A percentile compares a stretch with the other conserved stretches of the same genome.
These are phyloP conservation scores for Rhagonycha fulva DNA, from an alignment of 2,888 invertebrate genomes.

Conservation along the genomic window DNA sequence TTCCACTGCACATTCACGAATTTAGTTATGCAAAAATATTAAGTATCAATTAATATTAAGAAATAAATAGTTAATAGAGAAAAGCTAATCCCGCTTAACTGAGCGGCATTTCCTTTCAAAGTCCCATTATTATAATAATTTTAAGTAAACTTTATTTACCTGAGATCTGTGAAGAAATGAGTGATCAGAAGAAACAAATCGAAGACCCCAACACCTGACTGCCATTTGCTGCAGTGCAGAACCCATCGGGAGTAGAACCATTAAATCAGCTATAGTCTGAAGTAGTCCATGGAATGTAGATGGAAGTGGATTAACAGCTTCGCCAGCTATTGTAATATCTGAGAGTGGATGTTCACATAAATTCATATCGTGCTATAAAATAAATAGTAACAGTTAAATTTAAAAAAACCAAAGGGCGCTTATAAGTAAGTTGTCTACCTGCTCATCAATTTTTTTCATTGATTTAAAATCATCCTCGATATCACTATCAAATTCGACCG, in stretches of 20 bases:
- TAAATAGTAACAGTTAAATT: neutral
- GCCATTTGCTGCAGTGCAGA: constrained; percentile 90
- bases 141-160: constrained; percentile 28
- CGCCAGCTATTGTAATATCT: constrained; percentile 78
- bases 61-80: neutral
- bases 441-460: constrained; percentile 51
- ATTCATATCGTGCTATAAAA: constrained; percentile 56
- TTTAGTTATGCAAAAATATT: neutral
- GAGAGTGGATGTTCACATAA: constrained; percentile 79
- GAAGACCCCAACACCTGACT: constrained; percentile 90
- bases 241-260: constrained; percentile 84
- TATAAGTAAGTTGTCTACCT: constrained; percentile 37
- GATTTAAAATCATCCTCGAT: constrained; percentile 61
- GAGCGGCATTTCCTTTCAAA: neutral
- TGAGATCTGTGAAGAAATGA: constrained; percentile 79
- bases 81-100: too few relatives aligned
- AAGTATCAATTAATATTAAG: neutral
- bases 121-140: neutral
- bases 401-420: neutral
- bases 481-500: constrained; percentile 58
- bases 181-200: constrained; percentile 87
- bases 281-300: constrained; percentile 77
- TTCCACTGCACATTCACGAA: too few relatives aligned
- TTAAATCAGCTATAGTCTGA: constrained; percentile 90
- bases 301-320: constrained; percentile 66